Evolutionary conservation across 2,113 vertebrate species (phyloP), one percentile per base, ranked within the genome.

Genomic region (Hyla sarda): DNA sequence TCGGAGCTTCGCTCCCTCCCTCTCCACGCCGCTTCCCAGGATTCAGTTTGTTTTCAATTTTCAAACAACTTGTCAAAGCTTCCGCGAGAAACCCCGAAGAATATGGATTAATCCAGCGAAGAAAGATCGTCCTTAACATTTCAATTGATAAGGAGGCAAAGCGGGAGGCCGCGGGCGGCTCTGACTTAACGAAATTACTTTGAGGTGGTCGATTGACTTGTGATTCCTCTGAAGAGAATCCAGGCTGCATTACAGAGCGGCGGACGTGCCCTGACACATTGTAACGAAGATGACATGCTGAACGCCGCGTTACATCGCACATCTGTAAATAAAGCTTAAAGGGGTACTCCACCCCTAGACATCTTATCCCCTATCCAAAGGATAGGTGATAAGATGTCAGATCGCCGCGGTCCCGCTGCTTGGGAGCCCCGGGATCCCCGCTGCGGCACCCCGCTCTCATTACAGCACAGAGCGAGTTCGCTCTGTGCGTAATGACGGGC

Each of bases 11-110:
- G 6, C n/a, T 47, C 79, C n/a, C n/a, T n/a, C n/a, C n/a, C n/a
- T n/a, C 58, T 16, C 13, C 48, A 14, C 14, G 75, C 48, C 25
- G 75, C 34, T 10, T n/a, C 41, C 30, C 1, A 37, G 7, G n/a
- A 67, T 82, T 30, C 80, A 50, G 34, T 30, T 69, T 82, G 81
- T 82, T 82, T 71, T 82, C 71, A 21, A 82, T 82, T 82, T 82
- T 71, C 81, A 52, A 82, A 82, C 60, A 82, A 71, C 60, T 71
- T 71, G 81, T 82, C 45, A 82, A 71, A 82, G 28, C 16, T n/a
- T 52, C 65, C n/a, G 10, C 45, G 10, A 82, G 65, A n/a, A 48
- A 47, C 41, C 2, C 14, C 1, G 62, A 34, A 82, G 62, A 82
- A 82, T 54, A 82, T 71, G 81, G 65, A 82, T 82, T 50, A 28